phyloP scores from a whole-genome alignment of 2,797 vertebrate genomes.

The Anas georgica region DNA sequence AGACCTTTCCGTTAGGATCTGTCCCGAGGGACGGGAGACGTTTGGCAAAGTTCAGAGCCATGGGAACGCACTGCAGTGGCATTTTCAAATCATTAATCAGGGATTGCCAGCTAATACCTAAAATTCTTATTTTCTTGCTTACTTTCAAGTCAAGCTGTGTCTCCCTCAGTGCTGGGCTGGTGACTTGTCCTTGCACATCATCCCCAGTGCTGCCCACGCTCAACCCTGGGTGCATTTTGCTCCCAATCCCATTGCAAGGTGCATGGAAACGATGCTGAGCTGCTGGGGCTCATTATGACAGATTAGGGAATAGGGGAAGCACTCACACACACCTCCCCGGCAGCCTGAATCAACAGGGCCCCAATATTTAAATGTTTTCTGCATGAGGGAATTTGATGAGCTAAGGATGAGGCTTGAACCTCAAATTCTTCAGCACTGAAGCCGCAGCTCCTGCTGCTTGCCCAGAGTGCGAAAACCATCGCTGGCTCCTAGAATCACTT shows the following conservation, averaged over 20 bases:
- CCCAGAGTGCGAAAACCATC: neutral
- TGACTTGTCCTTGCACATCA: neutral
- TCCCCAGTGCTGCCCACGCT: neutral
- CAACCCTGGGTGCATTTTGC: neutral
- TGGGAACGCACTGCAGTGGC: neutral
- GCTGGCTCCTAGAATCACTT: neutral
- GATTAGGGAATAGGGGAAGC: neutral
- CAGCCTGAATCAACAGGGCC: neutral
- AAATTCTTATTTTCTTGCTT: neutral
- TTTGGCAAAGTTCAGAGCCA: neutral
- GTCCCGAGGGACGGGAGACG: neutral
- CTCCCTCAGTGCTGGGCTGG: neutral
- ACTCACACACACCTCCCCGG: neutral
- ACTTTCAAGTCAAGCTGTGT: neutral
- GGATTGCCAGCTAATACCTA: no score
- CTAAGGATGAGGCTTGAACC: neutral
- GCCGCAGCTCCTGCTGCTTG: neutral
- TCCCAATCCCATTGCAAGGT: neutral
- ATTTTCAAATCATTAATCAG: neutral
- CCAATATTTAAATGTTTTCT: neutral
- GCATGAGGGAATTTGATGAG: neutral
- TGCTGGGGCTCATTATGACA: neutral
- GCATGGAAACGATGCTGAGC: neutral
- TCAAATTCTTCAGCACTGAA: neutral
- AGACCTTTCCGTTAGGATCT: neutral